Base-by-base conservation (phyloP, 2,113 vertebrate genomes). In the Gavia stellata region DNA sequence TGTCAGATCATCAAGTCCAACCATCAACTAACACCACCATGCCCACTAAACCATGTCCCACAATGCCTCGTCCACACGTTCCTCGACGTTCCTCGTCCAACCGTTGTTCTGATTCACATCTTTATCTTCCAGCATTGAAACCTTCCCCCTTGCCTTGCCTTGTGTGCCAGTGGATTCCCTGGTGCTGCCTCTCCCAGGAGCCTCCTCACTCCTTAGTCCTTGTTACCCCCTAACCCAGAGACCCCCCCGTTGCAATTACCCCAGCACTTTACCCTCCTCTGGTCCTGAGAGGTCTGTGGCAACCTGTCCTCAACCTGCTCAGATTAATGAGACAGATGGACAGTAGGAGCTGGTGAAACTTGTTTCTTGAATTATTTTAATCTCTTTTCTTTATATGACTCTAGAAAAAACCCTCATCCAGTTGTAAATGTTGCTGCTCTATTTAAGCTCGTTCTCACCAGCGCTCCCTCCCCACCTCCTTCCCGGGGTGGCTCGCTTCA, bases 241-340 rank as follows among this genome's bases (percentile, higher is more conserved):
- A 18, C 3, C 3, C 16, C 6, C 4, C n/a, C n/a, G 0, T 5
- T 56, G 31, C 0, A 3, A 61, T 24, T 31, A 23, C 19, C 23
- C 14, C 20, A 40, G 31, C 14, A 20, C 47, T 78, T 66, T 73
- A 38, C 19, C 13, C 4, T 65, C 16, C 28, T 68, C 24, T 61
- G 29, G 17, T 50, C 31, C 50, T 34, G n/a, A 38, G 59, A 78
- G 28, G 55, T 74, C 42, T 82, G 40, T 9, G 6, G 40, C 33
- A 92, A 66, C n/a, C 17, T 71, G 62, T 28, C 44, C 38, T 66
- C 45, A 47, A 7, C 52, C 58, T 59, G 15, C 42, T 61, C 44
- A 36, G 31, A 71, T 70, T 33, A 82, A 33, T 52, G 58, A 70
- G 33, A 26, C 61, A 75, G 86, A 79, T 36, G 77, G 77, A 49